phyloP scores from a whole-genome alignment of 2,888 invertebrate genomes.

The Tolmerus cingulatus region DNA sequence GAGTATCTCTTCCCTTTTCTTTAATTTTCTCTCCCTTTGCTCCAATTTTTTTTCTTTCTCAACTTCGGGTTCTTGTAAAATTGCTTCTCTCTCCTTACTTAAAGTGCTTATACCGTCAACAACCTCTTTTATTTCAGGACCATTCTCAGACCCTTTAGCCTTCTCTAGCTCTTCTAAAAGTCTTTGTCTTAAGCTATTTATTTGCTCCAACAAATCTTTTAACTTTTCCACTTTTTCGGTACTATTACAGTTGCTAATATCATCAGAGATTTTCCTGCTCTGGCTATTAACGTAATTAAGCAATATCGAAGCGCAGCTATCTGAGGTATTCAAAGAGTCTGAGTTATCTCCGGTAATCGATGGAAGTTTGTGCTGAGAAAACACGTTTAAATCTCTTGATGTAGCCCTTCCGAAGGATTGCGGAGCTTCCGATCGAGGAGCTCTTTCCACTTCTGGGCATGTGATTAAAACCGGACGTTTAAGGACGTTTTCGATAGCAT shows the following conservation, averaged over 20 bases:
- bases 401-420: neutral
- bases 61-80: conserved; percentile 48
- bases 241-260: conserved; percentile 54
- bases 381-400: neutral
- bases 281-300: conserved; percentile 60
- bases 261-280: conserved; percentile 56
- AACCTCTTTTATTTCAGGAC: conserved; percentile 34
- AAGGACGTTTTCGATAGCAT: conserved; percentile 64
- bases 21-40: conserved; percentile 54
- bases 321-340: conserved; percentile 53
- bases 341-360: conserved; percentile 51
- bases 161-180: conserved; percentile 55
- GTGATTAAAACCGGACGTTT: conserved; percentile 59
- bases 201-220: conserved; percentile 54
- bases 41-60: conserved; percentile 53
- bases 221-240: conserved; percentile 54
- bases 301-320: conserved; percentile 59
- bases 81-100: conserved; percentile 55
- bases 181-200: conserved; percentile 56
- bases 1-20: conserved; percentile 55
- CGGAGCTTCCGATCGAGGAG: neutral
- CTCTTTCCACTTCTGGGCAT: conserved; percentile 54
- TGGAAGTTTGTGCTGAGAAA: neutral
- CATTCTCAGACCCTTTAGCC: conserved; percentile 50
- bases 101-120: conserved; percentile 53